phyloP scores from a whole-genome alignment of 2,113 vertebrate species.

The Scomber japonicus region DNA sequence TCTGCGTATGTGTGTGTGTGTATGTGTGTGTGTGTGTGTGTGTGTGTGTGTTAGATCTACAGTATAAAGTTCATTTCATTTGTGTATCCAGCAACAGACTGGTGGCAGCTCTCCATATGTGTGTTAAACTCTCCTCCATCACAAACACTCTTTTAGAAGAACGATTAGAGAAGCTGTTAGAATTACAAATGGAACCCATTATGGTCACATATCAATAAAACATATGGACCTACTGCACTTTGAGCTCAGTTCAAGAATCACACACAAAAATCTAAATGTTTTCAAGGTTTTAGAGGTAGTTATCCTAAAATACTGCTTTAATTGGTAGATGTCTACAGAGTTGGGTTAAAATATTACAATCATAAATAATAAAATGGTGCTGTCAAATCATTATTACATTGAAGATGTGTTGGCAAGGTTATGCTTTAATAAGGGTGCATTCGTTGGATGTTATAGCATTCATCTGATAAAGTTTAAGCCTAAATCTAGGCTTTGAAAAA shows the following conservation, averaged over 20 bases:
- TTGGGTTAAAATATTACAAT: no score
- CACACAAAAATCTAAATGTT: neutral
- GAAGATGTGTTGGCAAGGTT: no score
- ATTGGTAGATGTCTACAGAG: no score
- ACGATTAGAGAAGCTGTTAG: conserved; percentile 53
- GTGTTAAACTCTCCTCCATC: conserved; percentile 35
- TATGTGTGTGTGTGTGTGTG: neutral
- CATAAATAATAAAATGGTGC: no score
- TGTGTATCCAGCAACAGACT: neutral
- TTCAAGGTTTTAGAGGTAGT: no score
- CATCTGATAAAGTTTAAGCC: no score
- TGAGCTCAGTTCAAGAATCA: neutral
- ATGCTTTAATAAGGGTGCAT: no score
- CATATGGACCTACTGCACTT: conserved; percentile 45
- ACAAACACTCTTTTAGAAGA: conserved; percentile 14
- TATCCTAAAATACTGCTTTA: no score
- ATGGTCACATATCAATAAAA: conserved; percentile 55
- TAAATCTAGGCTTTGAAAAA: no score
- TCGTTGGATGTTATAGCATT: no score
- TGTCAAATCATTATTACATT: no score
- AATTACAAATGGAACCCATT: conserved; percentile 60
- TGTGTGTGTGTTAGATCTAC: no score
- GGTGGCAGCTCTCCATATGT: neutral
- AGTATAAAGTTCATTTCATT: neutral
- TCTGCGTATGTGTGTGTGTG: neutral